Evolutionary conservation across 2,113 vertebrate species (phyloP), one percentile per base, ranked within the genome.

Genomic region (Theristicus caerulescens): DNA sequence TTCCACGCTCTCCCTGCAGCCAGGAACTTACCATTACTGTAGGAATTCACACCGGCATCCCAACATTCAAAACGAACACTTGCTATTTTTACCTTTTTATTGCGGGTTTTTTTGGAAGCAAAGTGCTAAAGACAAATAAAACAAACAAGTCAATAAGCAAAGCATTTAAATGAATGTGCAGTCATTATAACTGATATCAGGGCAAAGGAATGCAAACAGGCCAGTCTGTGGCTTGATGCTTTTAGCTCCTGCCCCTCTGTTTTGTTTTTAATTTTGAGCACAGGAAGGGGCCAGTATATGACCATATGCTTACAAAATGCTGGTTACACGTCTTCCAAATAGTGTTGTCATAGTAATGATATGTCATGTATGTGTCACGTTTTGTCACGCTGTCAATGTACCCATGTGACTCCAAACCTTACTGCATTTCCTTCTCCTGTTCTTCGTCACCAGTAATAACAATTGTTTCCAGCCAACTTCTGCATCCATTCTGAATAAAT

Each of bases 141-240:
- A 88, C 38, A 86, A 87, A 34, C 22, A 88, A n/a, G 13, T 87
- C 58, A 76, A 36, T 80, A 88, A 87, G 49, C 40, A 73, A 87
- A 89, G 49, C n/a, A 44, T 87, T 86, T 89, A 82, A 87, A 85
- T 94, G 73, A 89, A 46, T 58, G 13, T 72, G 40, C 57, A 79
- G 54, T 79, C 61, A 52, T 70, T 91, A 31, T 51, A 87, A 46
- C 52, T 91, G 83, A 24, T 94, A 94, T 21, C 86, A 96, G 78
- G 62, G 22, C 70, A 82, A 72, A 97, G 94, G 95, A 95, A 95
- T 93, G 94, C 66, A 61, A 95, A 82, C 82, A 77, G 70, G 62
- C 84, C 67, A 59, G 78, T 66, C 66, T 79, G 70, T 89, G 94
- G 61, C 81, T 89, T 77, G 61, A 36, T 76, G 70, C 58, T 49